These are phyloP conservation scores for Lophius piscatorius DNA, from an alignment of 2,113 vertebrate genomes.

Conservation along the genomic window DNA sequence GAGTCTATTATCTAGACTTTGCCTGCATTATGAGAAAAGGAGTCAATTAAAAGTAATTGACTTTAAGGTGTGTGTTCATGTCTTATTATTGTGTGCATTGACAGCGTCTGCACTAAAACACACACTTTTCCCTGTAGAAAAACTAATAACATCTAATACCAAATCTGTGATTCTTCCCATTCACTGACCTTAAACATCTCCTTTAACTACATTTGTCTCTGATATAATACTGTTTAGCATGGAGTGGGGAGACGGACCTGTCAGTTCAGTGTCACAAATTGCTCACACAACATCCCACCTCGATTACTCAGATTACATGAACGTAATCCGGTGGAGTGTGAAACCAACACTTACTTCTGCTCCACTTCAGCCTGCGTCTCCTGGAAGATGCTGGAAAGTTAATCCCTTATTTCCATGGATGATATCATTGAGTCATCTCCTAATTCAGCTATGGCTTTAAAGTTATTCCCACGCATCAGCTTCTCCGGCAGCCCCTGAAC, in stretches of 20 bases:
- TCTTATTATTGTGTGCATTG: too few relatives aligned
- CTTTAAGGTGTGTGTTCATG: too few relatives aligned
- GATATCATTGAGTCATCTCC: slow-evolving; percentile 30
- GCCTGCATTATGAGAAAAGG: too few relatives aligned
- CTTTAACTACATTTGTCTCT: too few relatives aligned
- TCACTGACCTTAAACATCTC: too few relatives aligned
- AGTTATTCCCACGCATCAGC: background rate
- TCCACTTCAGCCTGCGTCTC: slow-evolving; percentile 35
- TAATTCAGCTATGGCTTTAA: slow-evolving; percentile 7
- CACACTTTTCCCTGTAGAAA: too few relatives aligned
- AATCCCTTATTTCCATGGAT: slow-evolving; percentile 22
- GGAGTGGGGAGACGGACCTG: background rate
- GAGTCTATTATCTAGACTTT: too few relatives aligned
- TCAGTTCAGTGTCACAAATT: background rate
- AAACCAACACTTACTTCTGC: slow-evolving; percentile 53
- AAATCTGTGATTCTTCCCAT: too few relatives aligned
- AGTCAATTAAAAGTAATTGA: too few relatives aligned
- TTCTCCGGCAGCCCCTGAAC: background rate
- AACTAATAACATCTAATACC: too few relatives aligned
- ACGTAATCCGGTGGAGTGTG: slow-evolving; percentile 60
- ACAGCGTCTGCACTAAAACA: too few relatives aligned
- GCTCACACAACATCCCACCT: background rate
- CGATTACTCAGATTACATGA: slow-evolving; percentile 25
- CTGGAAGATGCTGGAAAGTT: background rate
- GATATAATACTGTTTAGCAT: background rate